Conservation (phyloP, 1,140 invertebrate species). For the Diabrotica undecimpunctata region DNA sequence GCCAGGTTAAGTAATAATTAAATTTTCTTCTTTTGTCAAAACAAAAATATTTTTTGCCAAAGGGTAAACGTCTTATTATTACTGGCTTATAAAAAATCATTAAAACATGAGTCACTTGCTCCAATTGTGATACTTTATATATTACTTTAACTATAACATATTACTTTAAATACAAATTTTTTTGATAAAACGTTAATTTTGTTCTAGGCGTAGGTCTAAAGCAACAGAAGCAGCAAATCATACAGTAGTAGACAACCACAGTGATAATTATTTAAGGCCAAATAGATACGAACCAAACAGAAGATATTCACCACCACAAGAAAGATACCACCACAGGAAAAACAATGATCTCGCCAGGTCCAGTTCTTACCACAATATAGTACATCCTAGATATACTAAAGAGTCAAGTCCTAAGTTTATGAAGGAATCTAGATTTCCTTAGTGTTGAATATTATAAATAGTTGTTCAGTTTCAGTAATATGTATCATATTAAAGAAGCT, state of each 20-base stretch:
- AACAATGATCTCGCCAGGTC: slow-evolving; percentile 47
- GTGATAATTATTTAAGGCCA: background rate
- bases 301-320: slow-evolving; percentile 46
- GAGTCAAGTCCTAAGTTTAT: slow-evolving; percentile 58
- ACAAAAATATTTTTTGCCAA: too few species aligned
- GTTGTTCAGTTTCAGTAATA: too few species aligned
- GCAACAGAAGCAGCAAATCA: slow-evolving; percentile 42
- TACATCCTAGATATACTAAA: slow-evolving; percentile 56
- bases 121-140: too few species aligned
- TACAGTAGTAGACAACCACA: slow-evolving; percentile 11
- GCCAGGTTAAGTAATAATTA: too few species aligned
- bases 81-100: too few species aligned
- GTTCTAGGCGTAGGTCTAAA: background rate
- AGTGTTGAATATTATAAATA: background rate
- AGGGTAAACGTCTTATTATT: too few species aligned
- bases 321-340: slow-evolving; percentile 37
- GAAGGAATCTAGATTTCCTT: slow-evolving; percentile 54
- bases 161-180: background rate
- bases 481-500: too few species aligned
- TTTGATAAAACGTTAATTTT: background rate
- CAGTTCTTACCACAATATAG: slow-evolving; percentile 56
- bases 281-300: slow-evolving; percentile 38
- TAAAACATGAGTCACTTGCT: too few species aligned
- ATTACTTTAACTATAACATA: background rate
- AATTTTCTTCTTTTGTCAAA: too few species aligned